Evolutionary conservation across 2,888 invertebrate species (phyloP), one percentile per base, ranked within the genome.

Genomic region (Leucozona laternaria): DNA sequence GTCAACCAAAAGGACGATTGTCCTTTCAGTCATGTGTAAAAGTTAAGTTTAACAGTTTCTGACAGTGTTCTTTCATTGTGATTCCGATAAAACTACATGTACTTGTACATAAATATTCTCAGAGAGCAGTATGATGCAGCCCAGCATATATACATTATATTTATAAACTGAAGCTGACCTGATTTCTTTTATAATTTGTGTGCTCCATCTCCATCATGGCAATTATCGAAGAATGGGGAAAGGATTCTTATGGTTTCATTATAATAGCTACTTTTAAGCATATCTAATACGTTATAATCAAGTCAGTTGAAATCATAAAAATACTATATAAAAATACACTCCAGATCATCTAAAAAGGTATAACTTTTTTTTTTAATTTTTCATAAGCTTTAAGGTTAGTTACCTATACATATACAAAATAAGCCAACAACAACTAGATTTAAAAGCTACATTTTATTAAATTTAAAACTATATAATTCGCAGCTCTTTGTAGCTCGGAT

Each of bases 1-100:
- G 55, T 77, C 55, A 20, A 77, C 53, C 64, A 64, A 43, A 45
- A 50, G 71, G 66, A 66, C 79, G 37, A 68, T 81, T 85, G 81
- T 78, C 77, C 68, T 77, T 81, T 57, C 76, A 68, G 58, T 79
- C 79, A 66, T 71, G 75, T 58, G 60, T 17, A 80, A 53, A 60
- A 17, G 62, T 70, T 55, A 43, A 28, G 22, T 71, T 70, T 45
- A 34, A 40, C 53, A 53, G 66, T 72, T 66, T 75, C 48, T 79
- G 22, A 71, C 58, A 58, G 73, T 62, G 50, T 31, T 75, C 57
- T 34, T 72, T 77, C 25, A 22, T 37, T 57, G 11, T 57, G 28
- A 75, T 70, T 66, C 48, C 22, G 10, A 62, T 62, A 40, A 25
- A 25, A 25, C 25, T 17, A 53, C 11, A 20, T 0, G 13, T 11